Evolutionary conservation across 1,140 invertebrate species (phyloP).

Genomic region (Laupala kohalensis): DNA sequence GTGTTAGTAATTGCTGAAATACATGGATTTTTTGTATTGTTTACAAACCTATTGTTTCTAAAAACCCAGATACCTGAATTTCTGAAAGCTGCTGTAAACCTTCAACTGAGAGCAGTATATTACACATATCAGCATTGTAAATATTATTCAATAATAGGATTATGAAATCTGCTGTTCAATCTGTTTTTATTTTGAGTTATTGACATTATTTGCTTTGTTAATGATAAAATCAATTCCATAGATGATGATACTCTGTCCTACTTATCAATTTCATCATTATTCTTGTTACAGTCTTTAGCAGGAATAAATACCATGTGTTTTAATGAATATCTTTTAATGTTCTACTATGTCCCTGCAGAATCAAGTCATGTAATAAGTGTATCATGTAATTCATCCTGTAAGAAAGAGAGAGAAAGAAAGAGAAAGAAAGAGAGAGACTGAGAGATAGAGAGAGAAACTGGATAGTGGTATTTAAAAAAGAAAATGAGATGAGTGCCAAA

Average conservation of each 20-base stretch:
- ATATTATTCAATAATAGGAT: background rate
- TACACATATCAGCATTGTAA: background rate
- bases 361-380: no score
- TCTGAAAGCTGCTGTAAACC: background rate
- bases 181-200: background rate
- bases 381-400: no score
- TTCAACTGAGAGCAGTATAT: background rate
- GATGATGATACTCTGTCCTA: background rate
- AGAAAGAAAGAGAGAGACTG: no score
- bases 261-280: background rate
- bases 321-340: background rate
- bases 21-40: background rate
- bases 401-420: no score
- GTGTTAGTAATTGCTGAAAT: background rate
- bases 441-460: no score
- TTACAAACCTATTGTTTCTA: background rate
- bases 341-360: background rate
- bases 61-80: background rate
- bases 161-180: background rate
- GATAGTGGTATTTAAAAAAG: no score
- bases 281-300: background rate
- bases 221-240: background rate
- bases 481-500: no score
- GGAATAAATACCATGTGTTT: background rate
- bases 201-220: background rate